Evolutionary conservation across 64 coral and sea anemone genomes (phyloP).

Genomic region (Montipora cactus): DNA sequence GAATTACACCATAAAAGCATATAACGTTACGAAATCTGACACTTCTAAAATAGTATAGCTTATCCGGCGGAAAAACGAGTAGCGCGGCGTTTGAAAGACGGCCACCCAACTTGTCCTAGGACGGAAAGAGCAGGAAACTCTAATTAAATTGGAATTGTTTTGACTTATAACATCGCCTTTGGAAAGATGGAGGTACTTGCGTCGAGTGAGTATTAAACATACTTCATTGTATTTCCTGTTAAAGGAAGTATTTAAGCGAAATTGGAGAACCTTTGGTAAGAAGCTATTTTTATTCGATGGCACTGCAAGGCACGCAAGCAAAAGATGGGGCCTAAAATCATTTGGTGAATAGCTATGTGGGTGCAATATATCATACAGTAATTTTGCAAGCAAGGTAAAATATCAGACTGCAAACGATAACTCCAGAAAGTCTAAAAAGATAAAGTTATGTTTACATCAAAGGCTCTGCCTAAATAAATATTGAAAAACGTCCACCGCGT

Average conservation of each 20-base stretch:
- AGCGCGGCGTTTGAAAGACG: background rate
- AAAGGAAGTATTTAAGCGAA: background rate
- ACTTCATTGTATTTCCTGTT: constrained; percentile 3
- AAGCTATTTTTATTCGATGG: background rate
- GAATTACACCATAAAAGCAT: background rate
- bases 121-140: background rate
- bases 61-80: background rate
- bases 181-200: background rate
- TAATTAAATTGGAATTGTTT: constrained; percentile 46
- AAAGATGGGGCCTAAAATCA: background rate
- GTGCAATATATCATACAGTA: background rate
- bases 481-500: too few relatives aligned
- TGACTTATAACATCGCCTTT: background rate
- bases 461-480: too few relatives aligned
- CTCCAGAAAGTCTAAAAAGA: background rate
- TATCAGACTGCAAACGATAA: background rate
- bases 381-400: background rate
- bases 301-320: background rate
- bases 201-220: background rate
- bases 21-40: constrained; percentile 23
- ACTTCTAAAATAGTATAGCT: background rate
- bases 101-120: constrained; percentile 5
- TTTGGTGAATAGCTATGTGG: background rate
- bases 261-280: background rate
- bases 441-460: background rate